Base-by-base conservation (phyloP, 2,888 invertebrate species). In the Zygaena filipendulae region DNA sequence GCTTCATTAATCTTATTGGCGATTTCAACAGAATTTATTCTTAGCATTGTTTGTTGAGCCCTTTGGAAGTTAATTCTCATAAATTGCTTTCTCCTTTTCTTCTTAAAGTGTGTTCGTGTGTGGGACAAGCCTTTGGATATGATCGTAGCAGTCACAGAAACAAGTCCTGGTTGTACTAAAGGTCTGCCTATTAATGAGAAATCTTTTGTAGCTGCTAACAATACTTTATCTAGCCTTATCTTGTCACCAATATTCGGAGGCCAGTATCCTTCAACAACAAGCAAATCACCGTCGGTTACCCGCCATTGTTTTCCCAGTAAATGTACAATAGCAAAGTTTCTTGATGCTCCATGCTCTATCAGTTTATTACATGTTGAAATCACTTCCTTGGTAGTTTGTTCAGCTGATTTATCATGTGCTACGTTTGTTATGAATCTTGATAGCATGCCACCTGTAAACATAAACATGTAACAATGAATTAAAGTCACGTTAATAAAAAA, bases 161-260 rank as follows among this genome's bases (percentile, higher is more conserved):
- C 88, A 23, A 92, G 59, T 8, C 87, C 90, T 9, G 83, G 77
- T 47, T 90, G 88, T 2, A 95, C 79, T 6, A 94, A 45, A 0
- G 95, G 95, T 21, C 87, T 69, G 5, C 95, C 95, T 37, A 94
- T 79, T 0, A 95, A 63, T 0, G 92, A 89, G 43, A 95, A 95
- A 54, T 94, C 90, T 39, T 82, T 82, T 3, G 86, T 83, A 1
- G 92, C 95, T 2, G 90, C 87, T 11, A 92, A 52, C 25, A 95
- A 55, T 2, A 95, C 90, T 79, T 95, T 95, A 48, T 95, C 92
- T 24, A 95, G 64, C 37, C 83, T 85, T 28, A 95, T 84, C 63
- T 86, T 70, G 52, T 95, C 94, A 1, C 93, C 92, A 30, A 85
- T 82, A 27, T 84, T 85, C 2, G 93, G 92, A 14, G 91, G 88